Evolutionary conservation across 2,113 vertebrate species (phyloP).

Genomic region (Podocnemis expansa): DNA sequence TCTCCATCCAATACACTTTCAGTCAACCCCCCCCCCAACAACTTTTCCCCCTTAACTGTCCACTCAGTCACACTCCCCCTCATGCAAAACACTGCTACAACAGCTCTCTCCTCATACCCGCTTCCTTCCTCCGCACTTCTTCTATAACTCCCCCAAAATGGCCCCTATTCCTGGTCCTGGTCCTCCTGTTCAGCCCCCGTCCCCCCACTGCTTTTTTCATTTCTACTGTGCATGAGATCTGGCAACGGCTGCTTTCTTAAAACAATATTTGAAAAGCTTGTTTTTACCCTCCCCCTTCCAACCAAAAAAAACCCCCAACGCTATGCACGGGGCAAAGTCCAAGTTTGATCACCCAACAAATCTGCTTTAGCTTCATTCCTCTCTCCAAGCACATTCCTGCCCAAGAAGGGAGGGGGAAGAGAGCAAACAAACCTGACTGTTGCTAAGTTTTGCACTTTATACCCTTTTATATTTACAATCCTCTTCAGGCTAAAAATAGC

Average conservation of each 20-base stretch:
- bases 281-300: background rate
- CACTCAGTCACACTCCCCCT: background rate
- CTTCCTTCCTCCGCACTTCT: background rate
- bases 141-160: background rate
- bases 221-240: background rate
- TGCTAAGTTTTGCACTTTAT: slow-evolving; percentile 70
- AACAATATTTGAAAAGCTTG: background rate
- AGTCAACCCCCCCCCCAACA: background rate
- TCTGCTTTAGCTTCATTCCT: slow-evolving; percentile 44
- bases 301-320: background rate
- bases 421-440: slow-evolving; percentile 65
- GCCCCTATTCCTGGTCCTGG: background rate
- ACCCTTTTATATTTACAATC: slow-evolving; percentile 74
- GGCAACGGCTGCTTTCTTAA: background rate
- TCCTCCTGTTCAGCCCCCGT: background rate
- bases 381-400: slow-evolving; percentile 55
- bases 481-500: slow-evolving; percentile 73
- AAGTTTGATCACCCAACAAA: slow-evolving; percentile 8
- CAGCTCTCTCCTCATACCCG: background rate
- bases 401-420: background rate
- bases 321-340: slow-evolving; percentile 50
- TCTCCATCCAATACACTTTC: background rate
- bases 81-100: background rate
- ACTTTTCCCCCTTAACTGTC: background rate
- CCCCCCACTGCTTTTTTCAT: background rate